Base-by-base conservation (phyloP, 2,797 vertebrate genomes). In the Peromyscus eremicus region DNA sequence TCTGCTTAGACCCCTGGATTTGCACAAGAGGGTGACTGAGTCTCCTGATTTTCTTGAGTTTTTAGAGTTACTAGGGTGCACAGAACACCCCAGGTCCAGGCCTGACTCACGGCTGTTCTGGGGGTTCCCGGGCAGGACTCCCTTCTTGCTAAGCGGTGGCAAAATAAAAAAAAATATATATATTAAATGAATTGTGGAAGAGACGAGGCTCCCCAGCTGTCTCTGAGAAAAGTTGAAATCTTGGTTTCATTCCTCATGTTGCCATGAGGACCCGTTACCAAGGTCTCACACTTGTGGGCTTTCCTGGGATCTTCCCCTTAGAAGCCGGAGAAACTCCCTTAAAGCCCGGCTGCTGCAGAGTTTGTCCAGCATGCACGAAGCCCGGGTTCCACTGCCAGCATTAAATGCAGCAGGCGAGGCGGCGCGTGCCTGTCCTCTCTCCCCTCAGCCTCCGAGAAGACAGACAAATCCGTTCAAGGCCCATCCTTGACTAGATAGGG, bases 101-200 rank as follows among this genome's bases (percentile, higher is more conserved):
- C 4, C 6, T 70, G 70, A 2, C 6, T 32, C 16, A 19, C 9
- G 1, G 0, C 21, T 34, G 2, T 4, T 34, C 9, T 0, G 2
- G 0, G 46, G 23, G 6, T 55, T 12, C 40, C 1, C 0, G 21
- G 0, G 19, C 5, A 2, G 13, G 52, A n/a, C 62, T 23, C 79
- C 37, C 27, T 43, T 40, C 70, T 91, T 90, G 14, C 23, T 62
- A 77, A 27, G 62, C 5, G 23, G 52, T n/a, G 57, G 57, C 23
- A 77, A 29, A 84, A 84, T n/a, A n/a, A 43, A 43, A 43, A 43
- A 43, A 43, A 43, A 43, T 43, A 43, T n/a, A n/a, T n/a, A 46
- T 66, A 34, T 40, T 64, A 29, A 64, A 46, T 6, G 60, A 43
- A 40, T 19, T 64, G 81, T 17, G 37, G 14, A 46, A 43, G 57